Evolutionary conservation across 2,797 vertebrate species (phyloP), one percentile per base, ranked within the genome.

Genomic region (Sebastes trivittatus): DNA sequence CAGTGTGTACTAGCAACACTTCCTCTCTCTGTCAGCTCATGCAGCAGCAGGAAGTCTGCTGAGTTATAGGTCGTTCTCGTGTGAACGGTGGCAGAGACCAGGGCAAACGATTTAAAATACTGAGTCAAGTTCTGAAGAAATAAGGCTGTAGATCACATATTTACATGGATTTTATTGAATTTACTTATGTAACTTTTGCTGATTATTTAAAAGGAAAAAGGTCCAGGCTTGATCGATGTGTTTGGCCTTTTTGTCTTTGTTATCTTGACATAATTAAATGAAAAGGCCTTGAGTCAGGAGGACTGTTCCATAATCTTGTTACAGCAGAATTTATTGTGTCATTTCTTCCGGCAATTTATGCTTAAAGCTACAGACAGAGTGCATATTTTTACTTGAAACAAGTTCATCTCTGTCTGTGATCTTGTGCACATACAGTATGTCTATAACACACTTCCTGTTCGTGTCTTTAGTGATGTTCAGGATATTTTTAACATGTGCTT

Each of bases 11-110:
- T 27, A 63, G 82, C 71, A 73, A 80, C 86, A 61, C 87, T 90
- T 89, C 83, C 87, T 81, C 14, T 73, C 52, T 65, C 60, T 80
- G 78, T 87, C 84, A 72, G 81, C 34, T 75, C 55, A 13, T 6
- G 36, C 59, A 86, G 72, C 81, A 64, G 66, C 84, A 86, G 87
- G 90, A 92, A 89, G 78, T 81, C 32, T 13, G 34, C 63, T 86
- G 75, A 88, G 55, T 87, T 83, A 82, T 64, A 60, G 59, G 55
- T 66, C 6, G 2, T 73, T 84, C 5, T 46, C 1, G 2, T 73
- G 73, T 81, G 74, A 88, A 77, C 9, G 0, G 29, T 55, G 72
- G 68, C 67, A 34, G 52, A 59, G 67, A 61, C 59, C 25, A 66
- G 20, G 46, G 80, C 27, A 54, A 2, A 2, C 2, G 23, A 67